Evolutionary conservation across 2,113 vertebrate genomes (phyloP).

Genomic region (Phycodurus eques): DNA sequence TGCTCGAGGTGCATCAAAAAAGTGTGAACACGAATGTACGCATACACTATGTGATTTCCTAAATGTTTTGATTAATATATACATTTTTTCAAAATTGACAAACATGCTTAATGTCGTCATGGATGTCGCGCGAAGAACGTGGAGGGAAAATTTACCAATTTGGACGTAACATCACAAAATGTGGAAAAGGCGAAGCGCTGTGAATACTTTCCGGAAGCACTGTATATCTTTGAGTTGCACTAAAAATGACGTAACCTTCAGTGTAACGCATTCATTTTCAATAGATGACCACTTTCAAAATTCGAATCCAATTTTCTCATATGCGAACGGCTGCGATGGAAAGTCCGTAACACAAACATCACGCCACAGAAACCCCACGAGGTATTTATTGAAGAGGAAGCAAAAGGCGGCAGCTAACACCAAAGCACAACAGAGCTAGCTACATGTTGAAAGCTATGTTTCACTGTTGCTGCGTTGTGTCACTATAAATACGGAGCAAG

Average conservation of each 20-base stretch:
- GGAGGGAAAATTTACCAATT: too few relatives aligned
- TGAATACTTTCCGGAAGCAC: too few relatives aligned
- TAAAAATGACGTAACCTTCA: too few relatives aligned
- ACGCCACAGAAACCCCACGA: not conserved
- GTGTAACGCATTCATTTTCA: not conserved
- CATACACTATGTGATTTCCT: too few relatives aligned
- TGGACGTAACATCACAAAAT: not conserved
- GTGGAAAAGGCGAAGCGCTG: too few relatives aligned
- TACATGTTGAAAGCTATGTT: conserved; percentile 41
- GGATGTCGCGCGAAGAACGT: too few relatives aligned
- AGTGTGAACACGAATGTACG: too few relatives aligned
- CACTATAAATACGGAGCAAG: conserved; percentile 6
- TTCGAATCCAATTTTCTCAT: not conserved
- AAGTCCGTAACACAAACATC: not conserved
- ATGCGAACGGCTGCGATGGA: not conserved
- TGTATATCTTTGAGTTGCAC: too few relatives aligned
- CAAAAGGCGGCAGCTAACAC: conserved; percentile 37
- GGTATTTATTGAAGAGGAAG: conserved; percentile 49
- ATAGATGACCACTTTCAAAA: not conserved
- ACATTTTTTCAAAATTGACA: too few relatives aligned
- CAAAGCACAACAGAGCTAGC: conserved; percentile 55
- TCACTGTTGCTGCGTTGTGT: conserved; percentile 26
- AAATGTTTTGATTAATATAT: too few relatives aligned
- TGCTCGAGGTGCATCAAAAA: too few relatives aligned
- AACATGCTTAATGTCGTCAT: too few relatives aligned